Base-by-base conservation (phyloP, 2,113 vertebrate genomes). In the Centropus bengalensis region DNA sequence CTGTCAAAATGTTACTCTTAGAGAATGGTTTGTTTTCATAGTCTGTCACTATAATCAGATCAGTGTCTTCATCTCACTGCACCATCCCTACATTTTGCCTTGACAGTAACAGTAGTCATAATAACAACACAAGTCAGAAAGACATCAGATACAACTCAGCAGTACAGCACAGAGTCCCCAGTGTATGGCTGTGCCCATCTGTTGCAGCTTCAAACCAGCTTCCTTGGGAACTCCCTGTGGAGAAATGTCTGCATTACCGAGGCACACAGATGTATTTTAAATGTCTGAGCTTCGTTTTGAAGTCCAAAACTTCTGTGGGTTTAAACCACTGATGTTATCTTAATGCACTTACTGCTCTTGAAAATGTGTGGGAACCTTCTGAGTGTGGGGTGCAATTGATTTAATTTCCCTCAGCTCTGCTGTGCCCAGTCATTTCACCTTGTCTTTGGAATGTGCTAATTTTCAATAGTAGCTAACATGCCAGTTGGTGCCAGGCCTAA, bases 11-110 rank as follows among this genome's bases (percentile, higher is more conserved):
- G 58, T 51, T 83, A 19, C n/a, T 91, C 49, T 74, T n/a, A 52
- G 58, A 86, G 66, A 60, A 77, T 59, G 47, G 86, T 84, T 91
- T 91, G 58, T 94, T 93, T 95, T 78, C 91, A 59, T n/a, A 86
- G 56, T 52, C 60, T 93, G 69, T 71, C 86, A 44, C 28, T 62
- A 42, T 70, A 78, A 92, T 67, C 69, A 70, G 80, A 92, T 90
- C 76, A 70, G 77, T 24, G 38, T 59, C 76, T 88, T 74, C 68
- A 42, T 82, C 88, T 81, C 51, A 9, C 32, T 47, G 68, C 38
- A 30, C 73, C 59, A 76, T 74, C 63, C 63, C 47, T 71, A 28
- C 62, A 7, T 70, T 82, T 77, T 6, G 6, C 79, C 82, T 54
- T 83, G 91, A 51, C 82, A 90, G 71, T 58, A 91, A 49, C 82